Conservation (phyloP, 1,140 invertebrate species). For the Anoplophora glabripennis region DNA sequence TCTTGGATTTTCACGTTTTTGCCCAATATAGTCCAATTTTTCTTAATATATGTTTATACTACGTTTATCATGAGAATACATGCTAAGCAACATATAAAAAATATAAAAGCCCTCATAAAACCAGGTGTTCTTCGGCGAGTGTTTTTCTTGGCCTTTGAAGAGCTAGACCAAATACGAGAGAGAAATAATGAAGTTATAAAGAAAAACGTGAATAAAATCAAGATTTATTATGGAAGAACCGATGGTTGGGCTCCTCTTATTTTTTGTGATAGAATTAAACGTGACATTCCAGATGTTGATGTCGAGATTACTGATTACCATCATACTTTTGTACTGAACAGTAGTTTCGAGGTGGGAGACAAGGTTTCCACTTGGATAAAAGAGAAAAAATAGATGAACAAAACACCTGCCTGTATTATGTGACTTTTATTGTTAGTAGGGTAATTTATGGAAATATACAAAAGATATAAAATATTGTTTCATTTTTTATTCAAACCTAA, state of each 20-base stretch:
- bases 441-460: too few species aligned
- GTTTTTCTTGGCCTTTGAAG: slow-evolving; percentile 60
- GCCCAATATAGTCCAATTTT: slow-evolving; percentile 53
- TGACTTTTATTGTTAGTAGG: too few species aligned
- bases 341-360: slow-evolving; percentile 60
- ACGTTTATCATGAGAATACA: slow-evolving; percentile 53
- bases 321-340: slow-evolving; percentile 74
- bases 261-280: slow-evolving; percentile 62
- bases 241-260: slow-evolving; percentile 74
- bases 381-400: not conserved
- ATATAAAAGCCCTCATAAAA: slow-evolving; percentile 54
- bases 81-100: slow-evolving; percentile 40
- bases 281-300: slow-evolving; percentile 60
- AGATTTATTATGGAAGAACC: slow-evolving; percentile 70
- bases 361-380: slow-evolving; percentile 53
- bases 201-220: slow-evolving; percentile 59
- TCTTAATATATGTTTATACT: slow-evolving; percentile 55
- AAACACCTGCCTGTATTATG: too few species aligned
- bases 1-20: slow-evolving; percentile 60
- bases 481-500: too few species aligned
- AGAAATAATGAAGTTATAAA: slow-evolving; percentile 56
- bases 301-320: slow-evolving; percentile 63
- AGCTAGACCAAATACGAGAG: slow-evolving; percentile 60
- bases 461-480: too few species aligned
- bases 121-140: slow-evolving; percentile 55